Evolutionary conservation across 2,113 vertebrate species (phyloP), one percentile per base, ranked within the genome.

Genomic region (Chascanopsetta lugubris): DNA sequence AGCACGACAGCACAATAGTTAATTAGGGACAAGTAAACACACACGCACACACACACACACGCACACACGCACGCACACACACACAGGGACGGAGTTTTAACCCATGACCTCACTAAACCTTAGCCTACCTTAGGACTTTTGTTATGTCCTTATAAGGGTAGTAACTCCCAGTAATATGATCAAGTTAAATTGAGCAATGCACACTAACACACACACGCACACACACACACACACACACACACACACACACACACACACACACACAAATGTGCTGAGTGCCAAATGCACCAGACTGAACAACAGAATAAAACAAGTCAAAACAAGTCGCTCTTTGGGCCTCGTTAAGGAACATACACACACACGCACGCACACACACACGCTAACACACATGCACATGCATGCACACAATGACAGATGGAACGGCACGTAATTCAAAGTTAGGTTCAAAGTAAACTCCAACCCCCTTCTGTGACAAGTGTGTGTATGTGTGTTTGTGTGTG

Each of bases 261-360:
- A 65, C n/a, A 48, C 17, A 65, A 29, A 46, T 36, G 42, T 7
- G 29, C 0, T 49, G 22, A 11, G n/a, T 47, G 51, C 67, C 74
- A 80, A 76, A 59, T 75, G 54, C 15, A 48, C 65, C 17, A 71
- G 21, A 66, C 55, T 59, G 59, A 74, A 69, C 21, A 66, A 58
- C 24, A 48, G 53, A 83, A 76, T 77, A 32, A 79, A 49, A 79
- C 72, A 75, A n/a, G n/a, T 81, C 66, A 86, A 62, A 68, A 74
- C 40, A 63, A 25, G 50, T 43, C 30, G 59, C 63, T 75, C 49
- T 13, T 29, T 43, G 40, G 65, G 71, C 62, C 55, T 84, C 63
- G 66, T 82, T 77, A 75, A 49, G 11, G 63, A 45, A 49, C 20
- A 11, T 26, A 51, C 3, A 18, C 25, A 30, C 17, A 57, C 26